These are phyloP conservation scores for Yoshiicerus persimilis DNA, from an alignment of 1,140 invertebrate genomes.

Conservation along the genomic window DNA sequence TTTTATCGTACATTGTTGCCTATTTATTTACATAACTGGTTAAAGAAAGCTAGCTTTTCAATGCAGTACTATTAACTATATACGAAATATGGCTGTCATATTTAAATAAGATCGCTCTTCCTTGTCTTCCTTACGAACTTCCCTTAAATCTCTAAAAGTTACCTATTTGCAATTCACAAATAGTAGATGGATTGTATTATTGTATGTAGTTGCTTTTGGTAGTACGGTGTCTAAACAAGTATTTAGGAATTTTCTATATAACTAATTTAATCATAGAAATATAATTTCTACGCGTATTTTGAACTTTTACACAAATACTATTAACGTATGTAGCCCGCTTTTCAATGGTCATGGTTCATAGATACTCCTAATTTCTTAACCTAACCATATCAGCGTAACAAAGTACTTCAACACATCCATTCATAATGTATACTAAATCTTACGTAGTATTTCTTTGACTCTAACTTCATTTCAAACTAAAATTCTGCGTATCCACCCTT, in stretches of 20 bases:
- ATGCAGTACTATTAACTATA: background rate
- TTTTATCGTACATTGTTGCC: too few species aligned
- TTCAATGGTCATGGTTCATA: background rate
- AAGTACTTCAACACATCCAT: background rate
- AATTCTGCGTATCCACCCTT: too few species aligned
- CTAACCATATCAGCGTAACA: background rate
- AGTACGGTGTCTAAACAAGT: background rate
- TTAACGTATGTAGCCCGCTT: background rate
- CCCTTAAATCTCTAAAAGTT: background rate
- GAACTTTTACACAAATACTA: constrained; percentile 3
- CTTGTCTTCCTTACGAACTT: background rate
- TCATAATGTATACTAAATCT: background rate
- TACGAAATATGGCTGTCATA: background rate
- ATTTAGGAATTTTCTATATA: background rate
- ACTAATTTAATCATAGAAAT: background rate
- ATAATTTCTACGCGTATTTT: background rate
- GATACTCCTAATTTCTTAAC: background rate
- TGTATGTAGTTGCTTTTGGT: background rate
- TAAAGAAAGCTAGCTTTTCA: background rate
- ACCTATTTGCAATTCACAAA: background rate
- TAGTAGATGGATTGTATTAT: background rate
- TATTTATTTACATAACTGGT: too few species aligned
- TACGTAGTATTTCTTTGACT: background rate
- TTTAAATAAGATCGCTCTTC: background rate
- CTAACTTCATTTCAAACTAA: too few species aligned